phyloP scores from a whole-genome alignment of 2,888 invertebrate species.

The Caenorhabditis sp. region DNA sequence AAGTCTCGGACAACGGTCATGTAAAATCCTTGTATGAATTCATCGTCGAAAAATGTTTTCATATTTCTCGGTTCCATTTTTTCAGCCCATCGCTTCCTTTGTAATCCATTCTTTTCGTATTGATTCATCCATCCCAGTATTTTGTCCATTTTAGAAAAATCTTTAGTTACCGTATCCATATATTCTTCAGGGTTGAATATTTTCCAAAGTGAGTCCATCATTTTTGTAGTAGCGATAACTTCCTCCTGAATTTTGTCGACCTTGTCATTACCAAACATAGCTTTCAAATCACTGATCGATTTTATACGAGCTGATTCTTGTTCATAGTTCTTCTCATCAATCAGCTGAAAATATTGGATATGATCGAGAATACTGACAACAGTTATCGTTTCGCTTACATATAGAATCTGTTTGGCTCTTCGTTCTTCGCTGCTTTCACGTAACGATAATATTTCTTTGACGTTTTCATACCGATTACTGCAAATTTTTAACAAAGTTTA shows the following conservation, averaged over 20 bases:
- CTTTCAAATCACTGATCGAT: constrained; percentile 65
- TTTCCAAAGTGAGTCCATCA: constrained; percentile 54
- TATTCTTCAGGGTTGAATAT: constrained; percentile 59
- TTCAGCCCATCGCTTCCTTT: constrained; percentile 67
- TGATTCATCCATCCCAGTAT: constrained; percentile 61
- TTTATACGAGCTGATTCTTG: constrained; percentile 44
- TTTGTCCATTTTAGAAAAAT: constrained; percentile 63
- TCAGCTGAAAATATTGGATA: constrained; percentile 38
- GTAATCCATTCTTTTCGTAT: constrained; percentile 62
- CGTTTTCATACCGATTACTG: constrained; percentile 31
- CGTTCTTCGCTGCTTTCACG: constrained; percentile 39
- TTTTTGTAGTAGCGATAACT: constrained; percentile 36
- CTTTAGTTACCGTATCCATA: constrained; percentile 46
- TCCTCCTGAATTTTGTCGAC: constrained; percentile 57
- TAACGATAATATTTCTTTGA: neutral
- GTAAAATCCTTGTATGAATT: constrained; percentile 51
- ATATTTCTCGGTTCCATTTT: constrained; percentile 69
- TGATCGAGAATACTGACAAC: no score
- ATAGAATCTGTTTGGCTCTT: constrained; percentile 52
- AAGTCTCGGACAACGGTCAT: constrained; percentile 62
- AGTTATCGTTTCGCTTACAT: no score
- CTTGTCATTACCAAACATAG: constrained; percentile 53
- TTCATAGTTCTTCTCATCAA: constrained; percentile 28
- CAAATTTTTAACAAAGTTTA: no score
- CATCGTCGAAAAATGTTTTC: constrained; percentile 69